phyloP scores from a whole-genome alignment of 1,140 invertebrate species.

The Drosophila sucinea region DNA sequence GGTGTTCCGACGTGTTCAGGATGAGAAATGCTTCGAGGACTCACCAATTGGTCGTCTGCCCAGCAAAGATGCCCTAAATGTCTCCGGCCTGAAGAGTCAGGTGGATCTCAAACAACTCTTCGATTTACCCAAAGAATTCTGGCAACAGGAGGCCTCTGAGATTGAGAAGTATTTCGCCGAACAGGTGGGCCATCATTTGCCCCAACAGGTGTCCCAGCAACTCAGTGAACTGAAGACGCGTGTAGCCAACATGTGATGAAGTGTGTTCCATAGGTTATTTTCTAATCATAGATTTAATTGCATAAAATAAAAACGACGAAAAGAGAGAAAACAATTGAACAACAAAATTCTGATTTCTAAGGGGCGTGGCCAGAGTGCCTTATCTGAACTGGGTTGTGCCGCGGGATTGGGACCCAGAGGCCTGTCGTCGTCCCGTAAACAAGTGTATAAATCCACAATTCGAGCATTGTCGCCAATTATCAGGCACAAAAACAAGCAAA shows the following conservation, averaged over 20 bases:
- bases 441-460: slow-evolving; percentile 67
- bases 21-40: slow-evolving; percentile 87
- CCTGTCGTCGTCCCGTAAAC: slow-evolving; percentile 63
- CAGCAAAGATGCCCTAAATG: slow-evolving; percentile 86
- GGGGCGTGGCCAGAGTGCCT: slow-evolving; percentile 36
- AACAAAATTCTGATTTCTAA: slow-evolving; percentile 29
- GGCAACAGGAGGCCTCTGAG: slow-evolving; percentile 93
- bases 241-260: slow-evolving; percentile 83
- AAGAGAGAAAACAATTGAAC: slow-evolving; percentile 44
- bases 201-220: slow-evolving; percentile 89
- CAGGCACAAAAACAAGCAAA: slow-evolving; percentile 70
- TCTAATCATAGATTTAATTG: slow-evolving; percentile 70
- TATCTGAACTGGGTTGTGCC: slow-evolving; percentile 34
- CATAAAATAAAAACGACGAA: slow-evolving; percentile 58
- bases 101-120: slow-evolving; percentile 92
- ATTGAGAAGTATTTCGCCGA: slow-evolving; percentile 95
- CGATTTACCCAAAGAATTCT: slow-evolving; percentile 94
- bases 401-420: slow-evolving; percentile 39
- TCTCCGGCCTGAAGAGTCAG: slow-evolving; percentile 87
- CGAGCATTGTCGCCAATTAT: slow-evolving; percentile 65
- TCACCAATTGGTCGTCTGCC: slow-evolving; percentile 92
- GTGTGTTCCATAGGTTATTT: slow-evolving; percentile 69
- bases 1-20: slow-evolving; percentile 91
- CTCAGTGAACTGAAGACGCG: slow-evolving; percentile 89
- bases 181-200: slow-evolving; percentile 95